phyloP scores from a whole-genome alignment of 2,797 vertebrate genomes.

The Cynopterus sphinx region DNA sequence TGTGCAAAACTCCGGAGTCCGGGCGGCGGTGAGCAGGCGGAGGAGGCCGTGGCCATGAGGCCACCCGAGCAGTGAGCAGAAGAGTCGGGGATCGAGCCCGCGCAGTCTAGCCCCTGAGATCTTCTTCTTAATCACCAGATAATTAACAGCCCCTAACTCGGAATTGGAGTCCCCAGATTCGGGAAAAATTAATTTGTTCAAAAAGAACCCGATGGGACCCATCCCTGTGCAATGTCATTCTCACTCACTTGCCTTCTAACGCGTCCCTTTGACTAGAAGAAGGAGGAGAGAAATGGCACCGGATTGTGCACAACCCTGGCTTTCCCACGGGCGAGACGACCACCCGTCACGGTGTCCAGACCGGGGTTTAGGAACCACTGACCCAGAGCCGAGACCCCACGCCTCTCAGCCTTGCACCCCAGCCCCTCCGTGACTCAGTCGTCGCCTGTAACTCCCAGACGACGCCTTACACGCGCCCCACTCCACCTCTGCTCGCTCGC shows the following conservation, averaged over 20 bases:
- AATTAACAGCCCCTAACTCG: background rate
- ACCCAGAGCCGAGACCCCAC: background rate
- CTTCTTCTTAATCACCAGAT: background rate
- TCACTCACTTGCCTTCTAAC: background rate
- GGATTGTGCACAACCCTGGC: background rate
- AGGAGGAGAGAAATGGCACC: background rate
- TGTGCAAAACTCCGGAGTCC: no score
- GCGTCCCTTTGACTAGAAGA: background rate
- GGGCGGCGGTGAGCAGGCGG: fast-evolving
- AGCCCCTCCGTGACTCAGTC: background rate
- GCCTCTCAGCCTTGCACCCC: background rate
- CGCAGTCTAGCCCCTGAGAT: background rate
- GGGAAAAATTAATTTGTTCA: background rate
- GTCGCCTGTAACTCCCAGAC: background rate
- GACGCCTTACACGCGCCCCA: background rate
- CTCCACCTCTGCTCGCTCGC: background rate
- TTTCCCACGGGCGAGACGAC: background rate
- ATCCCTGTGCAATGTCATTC: background rate
- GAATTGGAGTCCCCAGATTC: background rate
- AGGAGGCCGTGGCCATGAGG: fast-evolving
- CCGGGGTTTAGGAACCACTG: background rate
- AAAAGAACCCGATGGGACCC: background rate
- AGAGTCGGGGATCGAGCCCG: background rate
- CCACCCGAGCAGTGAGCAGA: background rate
- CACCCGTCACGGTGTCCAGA: constrained; percentile 44